phyloP scores from a whole-genome alignment of 2,797 vertebrate species.

The Cygnus olor region DNA sequence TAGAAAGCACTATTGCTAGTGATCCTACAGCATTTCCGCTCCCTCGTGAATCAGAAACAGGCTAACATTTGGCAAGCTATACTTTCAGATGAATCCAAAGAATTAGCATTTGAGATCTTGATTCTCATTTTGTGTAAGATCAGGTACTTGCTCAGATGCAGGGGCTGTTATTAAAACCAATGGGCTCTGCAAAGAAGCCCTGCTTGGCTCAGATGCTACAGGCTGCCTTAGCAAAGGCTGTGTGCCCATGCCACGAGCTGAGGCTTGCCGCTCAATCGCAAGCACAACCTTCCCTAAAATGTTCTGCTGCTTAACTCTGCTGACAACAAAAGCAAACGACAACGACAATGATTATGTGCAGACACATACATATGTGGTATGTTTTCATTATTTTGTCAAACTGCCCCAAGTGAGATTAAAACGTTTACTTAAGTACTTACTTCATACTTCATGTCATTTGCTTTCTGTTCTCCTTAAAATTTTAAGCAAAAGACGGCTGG shows the following conservation, averaged over 20 bases:
- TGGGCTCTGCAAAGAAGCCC: accelerated
- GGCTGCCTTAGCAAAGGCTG: neutral
- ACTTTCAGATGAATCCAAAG: neutral
- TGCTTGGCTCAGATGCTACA: accelerated
- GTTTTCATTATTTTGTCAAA: slow-evolving; percentile 1
- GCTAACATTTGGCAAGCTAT: neutral
- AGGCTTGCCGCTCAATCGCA: neutral
- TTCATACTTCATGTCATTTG: neutral
- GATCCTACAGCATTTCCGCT: neutral
- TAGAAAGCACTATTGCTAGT: neutral
- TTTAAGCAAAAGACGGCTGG: neutral
- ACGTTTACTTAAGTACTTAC: slow-evolving; percentile 4
- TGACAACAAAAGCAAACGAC: neutral
- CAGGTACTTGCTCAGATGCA: neutral
- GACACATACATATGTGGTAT: neutral
- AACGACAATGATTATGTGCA: neutral
- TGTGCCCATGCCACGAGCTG: accelerated
- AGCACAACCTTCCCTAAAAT: neutral
- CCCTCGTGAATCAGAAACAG: neutral
- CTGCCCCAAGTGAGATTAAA: slow-evolving; percentile 7
- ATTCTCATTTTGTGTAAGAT: neutral
- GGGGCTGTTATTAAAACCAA: neutral
- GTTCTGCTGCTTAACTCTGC: neutral
- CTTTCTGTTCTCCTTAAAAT: neutral
- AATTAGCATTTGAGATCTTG: neutral